Evolutionary conservation across 1,140 invertebrate species (phyloP), one percentile per base, ranked within the genome.

Genomic region (Ostrea edulis): DNA sequence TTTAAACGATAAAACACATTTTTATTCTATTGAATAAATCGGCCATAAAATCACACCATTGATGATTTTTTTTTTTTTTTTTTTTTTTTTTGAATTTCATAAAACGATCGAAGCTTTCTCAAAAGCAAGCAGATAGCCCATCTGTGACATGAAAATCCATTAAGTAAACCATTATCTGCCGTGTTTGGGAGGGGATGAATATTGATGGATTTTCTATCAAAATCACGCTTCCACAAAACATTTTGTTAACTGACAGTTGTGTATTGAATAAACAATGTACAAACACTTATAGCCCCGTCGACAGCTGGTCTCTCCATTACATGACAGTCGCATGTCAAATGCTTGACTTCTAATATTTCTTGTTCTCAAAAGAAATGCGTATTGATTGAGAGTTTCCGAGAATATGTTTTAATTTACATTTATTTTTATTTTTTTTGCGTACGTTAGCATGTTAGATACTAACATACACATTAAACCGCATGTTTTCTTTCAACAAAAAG

Each of bases 191-290:
- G 25, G 68, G 68, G 25, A 35, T 22, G 25, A 8, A 77, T 77
- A 35, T 77, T 77, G 68, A 77, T 77, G 1, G 68, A 77, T 77
- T 77, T 35, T 77, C 68, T 5, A 77, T 77, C 68, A 77, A 25
- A 77, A 77, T 77, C 68, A 35, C 68, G 29, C 2, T 9, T 25
- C 22, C 0, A 77, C 68, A 77, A 77, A 77, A 77, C 22, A 17
- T 35, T 9, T 22, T 35, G 25, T 35, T 77, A 14, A 14, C 14
- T 25, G 68, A 25, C 68, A 17, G 25, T 77, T 77, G 68, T 77
- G 68, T 77, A 77, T 77, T 35, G 68, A 29, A 29, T 14, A 35
- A 12, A 77, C 25, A 77, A 77, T 25, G 29, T 77, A 77, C 68
- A 29, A 29, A 77, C 68, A 77, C 68, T 77, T 29, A 77, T 77